Conservation (phyloP, 92 coral and sea anemone genomes). For the Desmophyllum pertusum region DNA sequence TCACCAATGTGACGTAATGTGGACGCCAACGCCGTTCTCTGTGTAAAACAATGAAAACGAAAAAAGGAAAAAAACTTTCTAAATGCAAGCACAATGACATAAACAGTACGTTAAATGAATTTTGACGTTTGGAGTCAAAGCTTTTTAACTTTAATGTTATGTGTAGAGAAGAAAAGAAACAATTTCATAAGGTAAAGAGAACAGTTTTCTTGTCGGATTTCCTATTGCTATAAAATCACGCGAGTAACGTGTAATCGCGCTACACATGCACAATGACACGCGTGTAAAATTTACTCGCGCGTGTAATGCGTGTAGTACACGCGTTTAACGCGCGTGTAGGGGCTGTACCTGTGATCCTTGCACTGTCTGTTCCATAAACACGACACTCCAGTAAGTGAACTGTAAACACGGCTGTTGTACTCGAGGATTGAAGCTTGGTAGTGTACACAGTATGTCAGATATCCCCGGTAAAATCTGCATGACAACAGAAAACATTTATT, state of each 20-base stretch:
- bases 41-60: conserved; percentile 5
- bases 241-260: neutral
- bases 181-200: no score
- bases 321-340: neutral
- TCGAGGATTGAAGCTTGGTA: conserved; percentile 86
- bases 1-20: conserved; percentile 98
- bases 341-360: conserved; percentile 86
- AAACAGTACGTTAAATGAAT: neutral
- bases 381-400: conserved; percentile 92
- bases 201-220: no score
- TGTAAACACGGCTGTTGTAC: conserved; percentile 92
- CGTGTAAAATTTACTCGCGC: neutral
- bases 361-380: conserved; percentile 89
- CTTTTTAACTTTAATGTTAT: no score
- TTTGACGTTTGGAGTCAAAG: neutral
- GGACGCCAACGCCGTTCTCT: conserved; percentile 93
- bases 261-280: no score
- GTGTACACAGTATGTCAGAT: conserved; percentile 82
- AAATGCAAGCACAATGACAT: neutral
- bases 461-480: conserved; percentile 91
- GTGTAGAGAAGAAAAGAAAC: no score
- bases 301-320: neutral
- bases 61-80: neutral
- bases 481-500: neutral
- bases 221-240: no score